These are phyloP conservation scores for Melanaphis sacchari DNA, from an alignment of 1,140 invertebrate species.

Conservation along the genomic window DNA sequence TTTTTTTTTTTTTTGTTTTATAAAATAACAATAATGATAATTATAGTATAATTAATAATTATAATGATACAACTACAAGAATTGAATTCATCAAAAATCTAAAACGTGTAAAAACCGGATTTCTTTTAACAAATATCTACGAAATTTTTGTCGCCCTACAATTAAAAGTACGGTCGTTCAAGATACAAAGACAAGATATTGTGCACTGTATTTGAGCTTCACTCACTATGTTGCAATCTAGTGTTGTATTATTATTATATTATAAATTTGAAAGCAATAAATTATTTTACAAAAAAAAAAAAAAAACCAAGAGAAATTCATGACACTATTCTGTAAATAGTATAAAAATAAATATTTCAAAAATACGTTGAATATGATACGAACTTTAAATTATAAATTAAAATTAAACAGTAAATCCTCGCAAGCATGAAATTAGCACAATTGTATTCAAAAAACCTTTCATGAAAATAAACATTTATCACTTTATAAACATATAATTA, in stretches of 20 bases:
- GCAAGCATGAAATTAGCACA: background rate
- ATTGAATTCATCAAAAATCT: background rate
- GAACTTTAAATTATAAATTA: background rate
- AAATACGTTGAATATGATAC: background rate
- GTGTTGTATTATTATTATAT: background rate
- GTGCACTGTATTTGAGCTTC: background rate
- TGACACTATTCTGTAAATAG: background rate
- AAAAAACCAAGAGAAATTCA: background rate
- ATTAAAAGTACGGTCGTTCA: background rate
- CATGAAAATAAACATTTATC: background rate
- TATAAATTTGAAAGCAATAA: background rate
- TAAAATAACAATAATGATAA: background rate
- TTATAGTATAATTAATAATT: slow-evolving; percentile 7
- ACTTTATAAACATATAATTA: background rate
- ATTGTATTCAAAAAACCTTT: background rate
- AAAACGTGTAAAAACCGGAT: background rate
- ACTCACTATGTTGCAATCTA: background rate
- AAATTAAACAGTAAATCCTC: background rate
- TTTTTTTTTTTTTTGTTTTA: background rate
- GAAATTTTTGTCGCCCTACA: background rate
- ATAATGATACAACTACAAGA: background rate
- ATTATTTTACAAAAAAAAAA: background rate
- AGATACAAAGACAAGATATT: background rate
- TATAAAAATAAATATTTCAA: background rate
- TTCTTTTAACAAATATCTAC: background rate